phyloP scores from a whole-genome alignment of 2,888 invertebrate species.

The Meta bourneti region DNA sequence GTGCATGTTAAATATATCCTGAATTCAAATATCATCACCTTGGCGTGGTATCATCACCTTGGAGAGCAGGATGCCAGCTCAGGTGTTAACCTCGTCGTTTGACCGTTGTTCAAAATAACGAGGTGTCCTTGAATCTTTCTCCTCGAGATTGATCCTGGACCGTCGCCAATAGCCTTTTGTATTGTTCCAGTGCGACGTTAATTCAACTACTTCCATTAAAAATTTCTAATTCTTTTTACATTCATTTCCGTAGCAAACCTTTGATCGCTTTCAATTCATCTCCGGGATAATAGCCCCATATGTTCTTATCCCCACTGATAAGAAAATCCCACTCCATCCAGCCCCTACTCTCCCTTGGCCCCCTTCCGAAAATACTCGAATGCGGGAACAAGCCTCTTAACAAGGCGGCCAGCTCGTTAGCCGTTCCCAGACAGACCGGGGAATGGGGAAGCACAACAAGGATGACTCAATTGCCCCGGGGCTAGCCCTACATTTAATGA shows the following conservation, averaged over 20 bases:
- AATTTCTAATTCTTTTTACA: too few relatives aligned
- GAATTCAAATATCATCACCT: too few relatives aligned
- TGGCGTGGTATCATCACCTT: too few relatives aligned
- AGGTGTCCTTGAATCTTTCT: too few relatives aligned
- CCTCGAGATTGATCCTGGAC: too few relatives aligned
- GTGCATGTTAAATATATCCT: too few relatives aligned
- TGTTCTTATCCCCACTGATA: not conserved
- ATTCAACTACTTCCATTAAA: too few relatives aligned
- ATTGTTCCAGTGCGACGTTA: too few relatives aligned
- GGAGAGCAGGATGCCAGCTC: too few relatives aligned
- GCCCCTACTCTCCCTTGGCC: not conserved
- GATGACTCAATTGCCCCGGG: constrained; percentile 67
- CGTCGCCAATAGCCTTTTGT: too few relatives aligned
- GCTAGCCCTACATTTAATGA: constrained; percentile 35
- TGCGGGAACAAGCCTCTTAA: constrained; percentile 12
- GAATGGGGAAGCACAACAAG: constrained; percentile 36
- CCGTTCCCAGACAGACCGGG: constrained; percentile 7
- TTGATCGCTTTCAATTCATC: not conserved
- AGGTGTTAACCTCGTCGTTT: too few relatives aligned
- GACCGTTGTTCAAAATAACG: too few relatives aligned
- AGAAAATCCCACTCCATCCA: constrained; percentile 2
- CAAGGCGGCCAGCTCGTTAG: constrained; percentile 57
- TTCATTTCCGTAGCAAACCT: not conserved
- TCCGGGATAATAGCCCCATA: not conserved
- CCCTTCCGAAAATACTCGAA: not conserved